phyloP scores from a whole-genome alignment of 1,140 invertebrate genomes.

The Thrips palmi region DNA sequence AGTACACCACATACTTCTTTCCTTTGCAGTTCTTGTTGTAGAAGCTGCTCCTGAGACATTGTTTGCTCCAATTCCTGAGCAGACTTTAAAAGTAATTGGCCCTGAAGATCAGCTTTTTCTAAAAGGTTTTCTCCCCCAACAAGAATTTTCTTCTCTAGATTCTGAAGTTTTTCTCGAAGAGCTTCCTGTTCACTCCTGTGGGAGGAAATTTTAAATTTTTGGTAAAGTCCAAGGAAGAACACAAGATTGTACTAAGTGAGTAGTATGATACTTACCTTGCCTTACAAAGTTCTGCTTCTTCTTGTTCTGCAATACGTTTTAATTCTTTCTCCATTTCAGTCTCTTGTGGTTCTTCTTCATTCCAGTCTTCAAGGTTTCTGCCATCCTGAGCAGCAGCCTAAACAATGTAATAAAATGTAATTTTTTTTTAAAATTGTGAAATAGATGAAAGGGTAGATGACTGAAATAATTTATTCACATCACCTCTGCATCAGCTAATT shows the following conservation, averaged over 20 bases:
- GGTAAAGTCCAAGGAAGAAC: not conserved
- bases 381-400: slow-evolving; percentile 4
- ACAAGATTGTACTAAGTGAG: slow-evolving; percentile 1
- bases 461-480: too few relatives aligned
- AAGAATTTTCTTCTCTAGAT: slow-evolving; percentile 87
- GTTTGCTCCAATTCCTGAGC: slow-evolving; percentile 76
- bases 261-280: not conserved
- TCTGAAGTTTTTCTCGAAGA: slow-evolving; percentile 68
- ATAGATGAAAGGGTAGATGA: too few relatives aligned
- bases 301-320: slow-evolving; percentile 19
- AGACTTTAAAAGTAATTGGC: slow-evolving; percentile 74
- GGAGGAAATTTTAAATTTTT: too few relatives aligned
- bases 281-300: slow-evolving; percentile 15
- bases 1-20: slow-evolving; percentile 39
- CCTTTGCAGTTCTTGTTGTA: slow-evolving; percentile 62
- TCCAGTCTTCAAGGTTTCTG: slow-evolving; percentile 9
- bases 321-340: not conserved
- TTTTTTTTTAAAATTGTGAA: too few relatives aligned
- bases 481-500: too few relatives aligned
- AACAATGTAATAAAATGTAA: too few relatives aligned
- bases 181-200: slow-evolving; percentile 34
- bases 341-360: slow-evolving; percentile 6
- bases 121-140: slow-evolving; percentile 96
- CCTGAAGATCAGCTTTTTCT: slow-evolving; percentile 91
- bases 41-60: slow-evolving; percentile 59